Conservation (phyloP, 2,888 invertebrate species). For the Perizoma flavofasciatum region DNA sequence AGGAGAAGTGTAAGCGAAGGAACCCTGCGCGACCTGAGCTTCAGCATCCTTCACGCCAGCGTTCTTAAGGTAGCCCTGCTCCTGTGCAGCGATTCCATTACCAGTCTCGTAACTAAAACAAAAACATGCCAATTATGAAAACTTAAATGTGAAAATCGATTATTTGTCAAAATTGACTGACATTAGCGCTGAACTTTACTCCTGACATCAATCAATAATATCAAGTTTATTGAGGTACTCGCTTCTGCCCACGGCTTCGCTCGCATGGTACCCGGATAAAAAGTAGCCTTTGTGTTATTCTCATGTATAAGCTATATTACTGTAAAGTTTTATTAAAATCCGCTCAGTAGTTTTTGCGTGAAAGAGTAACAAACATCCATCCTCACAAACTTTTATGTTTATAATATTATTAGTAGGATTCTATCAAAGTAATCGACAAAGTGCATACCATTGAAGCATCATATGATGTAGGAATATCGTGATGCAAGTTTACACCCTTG, state of each 20-base stretch:
- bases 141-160: constrained; percentile 8
- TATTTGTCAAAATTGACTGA: constrained; percentile 16
- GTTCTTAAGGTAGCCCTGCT: constrained; percentile 88
- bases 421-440: constrained; percentile 5
- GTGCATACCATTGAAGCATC: constrained; percentile 3
- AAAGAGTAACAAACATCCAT: no score
- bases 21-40: constrained; percentile 87
- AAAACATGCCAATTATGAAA: constrained; percentile 30
- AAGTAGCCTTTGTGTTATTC: no score
- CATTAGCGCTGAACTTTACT: constrained; percentile 30
- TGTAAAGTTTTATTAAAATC: no score
- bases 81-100: constrained; percentile 88
- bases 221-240: constrained; percentile 14
- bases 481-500: constrained; percentile 34
- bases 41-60: constrained; percentile 86
- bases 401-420: no score
- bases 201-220: constrained; percentile 32
- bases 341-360: no score
- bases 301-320: no score
- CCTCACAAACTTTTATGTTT: no score
- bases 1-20: constrained; percentile 88
- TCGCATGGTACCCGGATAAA: no score
- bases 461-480: constrained; percentile 20
- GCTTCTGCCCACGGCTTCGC: no score
- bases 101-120: constrained; percentile 87